A percentile compares a stretch with the other conserved stretches of the same genome.
Evolutionary conservation across 2,888 invertebrate genomes (phyloP).

Genomic region (Apamea monoglypha): DNA sequence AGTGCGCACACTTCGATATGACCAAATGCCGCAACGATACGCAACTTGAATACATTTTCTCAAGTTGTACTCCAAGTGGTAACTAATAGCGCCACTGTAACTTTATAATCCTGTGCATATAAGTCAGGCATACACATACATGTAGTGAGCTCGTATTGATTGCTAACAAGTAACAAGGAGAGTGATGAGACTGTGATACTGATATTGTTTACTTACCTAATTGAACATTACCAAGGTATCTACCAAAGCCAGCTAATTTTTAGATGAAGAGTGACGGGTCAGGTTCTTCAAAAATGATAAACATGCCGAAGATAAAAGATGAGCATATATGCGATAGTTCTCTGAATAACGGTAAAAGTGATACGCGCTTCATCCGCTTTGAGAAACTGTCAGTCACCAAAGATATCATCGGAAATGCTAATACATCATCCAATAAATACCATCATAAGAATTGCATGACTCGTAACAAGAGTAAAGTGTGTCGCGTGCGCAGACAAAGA

Average conservation of each 20-base stretch:
- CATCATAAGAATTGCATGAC: slow-evolving; percentile 68
- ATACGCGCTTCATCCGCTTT: slow-evolving; percentile 1
- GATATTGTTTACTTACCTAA: neutral
- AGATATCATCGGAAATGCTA: slow-evolving; percentile 57
- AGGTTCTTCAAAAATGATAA: neutral
- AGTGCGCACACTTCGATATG: slow-evolving; percentile 71
- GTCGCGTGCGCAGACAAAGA: slow-evolving; percentile 85
- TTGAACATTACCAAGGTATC: neutral
- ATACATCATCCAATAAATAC: slow-evolving; percentile 53
- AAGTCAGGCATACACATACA: neutral
- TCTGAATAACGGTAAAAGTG: neutral
- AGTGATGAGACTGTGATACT: neutral
- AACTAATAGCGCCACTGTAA: slow-evolving; percentile 33
- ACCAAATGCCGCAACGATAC: slow-evolving; percentile 73
- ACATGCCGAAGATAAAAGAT: neutral
- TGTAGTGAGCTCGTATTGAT: neutral
- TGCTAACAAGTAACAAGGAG: neutral
- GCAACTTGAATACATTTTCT: slow-evolving; percentile 69
- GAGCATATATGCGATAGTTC: neutral
- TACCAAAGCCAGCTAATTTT: neutral
- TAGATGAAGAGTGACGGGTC: neutral
- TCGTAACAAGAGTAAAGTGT: slow-evolving; percentile 85
- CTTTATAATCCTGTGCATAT: slow-evolving; percentile 23
- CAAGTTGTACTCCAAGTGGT: slow-evolving; percentile 46
- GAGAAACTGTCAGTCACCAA: slow-evolving; percentile 22